Evolutionary conservation across 2,888 invertebrate species (phyloP), one percentile per base, ranked within the genome.

Genomic region (Spodoptera littoralis): DNA sequence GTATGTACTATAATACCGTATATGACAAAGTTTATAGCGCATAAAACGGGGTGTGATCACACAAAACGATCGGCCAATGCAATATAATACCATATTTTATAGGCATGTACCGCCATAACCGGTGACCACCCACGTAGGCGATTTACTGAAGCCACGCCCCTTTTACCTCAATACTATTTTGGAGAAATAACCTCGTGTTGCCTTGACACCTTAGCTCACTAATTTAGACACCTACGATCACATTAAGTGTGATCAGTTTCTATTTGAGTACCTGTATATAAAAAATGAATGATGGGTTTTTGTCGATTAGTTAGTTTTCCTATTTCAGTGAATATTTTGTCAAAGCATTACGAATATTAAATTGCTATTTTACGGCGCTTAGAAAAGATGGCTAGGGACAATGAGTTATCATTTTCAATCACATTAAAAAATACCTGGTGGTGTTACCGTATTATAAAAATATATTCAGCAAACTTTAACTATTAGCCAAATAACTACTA

Each of bases 101-200:
- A 86, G 85, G 77, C 84, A 84, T 84, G 76, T 88, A 81, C 76
- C 74, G 79, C 79, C 73, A 74, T 83, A 84, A 83, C 81, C 64
- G 79, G 71, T 73, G 93, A 89, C 93, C 93, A 93, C 93, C 92
- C 92, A 92, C 84, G 80, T 77, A 60, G 86, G 81, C 84, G 85
- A 88, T 90, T 88, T 85, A 83, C 60, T 56, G 73, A 72, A 30
- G 61, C 89, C 90, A 86, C 93, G 91, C 92, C 93, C 84, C 36
- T 82, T 80, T 76, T 73, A 76, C 84, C 86, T 90, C 86, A 88
- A 87, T 86, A 88, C 90, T 90, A 92, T 92, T 90, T 90, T 82
- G 87, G 86, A 86, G 87, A 86, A 88, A 86, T 88, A 64, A 48
- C 47, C 45, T 61, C 53, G 53, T 73, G 66, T 65, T 65, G 60